Evolutionary conservation across 2,113 vertebrate genomes (phyloP).

Genomic region (Cyphomyrus discorhynchus): DNA sequence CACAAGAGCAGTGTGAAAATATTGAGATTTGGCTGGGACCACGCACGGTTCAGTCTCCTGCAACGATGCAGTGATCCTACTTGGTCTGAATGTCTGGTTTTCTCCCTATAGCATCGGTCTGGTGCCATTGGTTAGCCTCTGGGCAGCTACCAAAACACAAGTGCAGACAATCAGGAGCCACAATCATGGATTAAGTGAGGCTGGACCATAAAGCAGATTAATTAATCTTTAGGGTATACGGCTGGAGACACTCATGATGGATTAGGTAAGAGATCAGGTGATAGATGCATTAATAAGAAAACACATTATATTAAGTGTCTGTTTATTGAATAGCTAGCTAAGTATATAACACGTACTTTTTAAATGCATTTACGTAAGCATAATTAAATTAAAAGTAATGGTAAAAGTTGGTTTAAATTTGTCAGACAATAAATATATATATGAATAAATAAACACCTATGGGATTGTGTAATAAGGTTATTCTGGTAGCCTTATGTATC

Average conservation of each 20-base stretch:
- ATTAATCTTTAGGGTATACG: neutral
- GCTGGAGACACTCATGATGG: neutral
- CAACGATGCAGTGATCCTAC: neutral
- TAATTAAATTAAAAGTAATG: conserved; percentile 4
- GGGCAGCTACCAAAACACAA: neutral
- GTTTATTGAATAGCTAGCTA: neutral
- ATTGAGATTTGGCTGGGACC: neutral
- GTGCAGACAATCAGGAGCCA: neutral
- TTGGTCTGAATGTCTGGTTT: neutral
- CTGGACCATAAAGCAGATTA: neutral
- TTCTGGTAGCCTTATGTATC: neutral
- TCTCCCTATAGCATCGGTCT: neutral
- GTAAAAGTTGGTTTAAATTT: neutral
- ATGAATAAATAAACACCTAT: neutral
- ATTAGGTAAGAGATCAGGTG: neutral
- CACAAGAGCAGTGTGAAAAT: neutral
- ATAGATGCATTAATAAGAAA: neutral
- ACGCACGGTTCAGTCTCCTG: neutral
- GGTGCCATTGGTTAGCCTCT: neutral
- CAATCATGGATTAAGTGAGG: neutral
- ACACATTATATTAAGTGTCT: neutral
- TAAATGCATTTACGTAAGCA: neutral
- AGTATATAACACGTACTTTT: neutral
- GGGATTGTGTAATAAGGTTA: neutral
- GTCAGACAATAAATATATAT: neutral